Evolutionary conservation across 1,140 invertebrate species (phyloP).

Genomic region (Drosophila subobscura): DNA sequence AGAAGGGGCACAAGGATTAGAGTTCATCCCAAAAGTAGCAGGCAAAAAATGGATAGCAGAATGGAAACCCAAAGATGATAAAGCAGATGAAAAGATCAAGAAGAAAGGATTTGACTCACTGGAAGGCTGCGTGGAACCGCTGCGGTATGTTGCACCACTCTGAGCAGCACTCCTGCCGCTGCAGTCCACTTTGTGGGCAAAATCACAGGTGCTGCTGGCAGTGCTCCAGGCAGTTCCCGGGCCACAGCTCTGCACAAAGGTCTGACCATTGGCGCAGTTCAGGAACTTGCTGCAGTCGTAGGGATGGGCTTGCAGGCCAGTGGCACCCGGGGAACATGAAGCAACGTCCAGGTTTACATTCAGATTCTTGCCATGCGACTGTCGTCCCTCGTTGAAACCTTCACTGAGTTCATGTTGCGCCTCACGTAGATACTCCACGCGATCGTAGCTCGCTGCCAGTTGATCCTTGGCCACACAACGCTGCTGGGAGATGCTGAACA

Average conservation of each 20-base stretch:
- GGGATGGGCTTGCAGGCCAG: constrained; percentile 86
- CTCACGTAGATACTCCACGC: constrained; percentile 52
- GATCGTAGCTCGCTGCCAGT: constrained; percentile 50
- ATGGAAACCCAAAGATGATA: constrained; percentile 17
- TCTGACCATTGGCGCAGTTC: constrained; percentile 86
- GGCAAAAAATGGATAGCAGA: constrained; percentile 10
- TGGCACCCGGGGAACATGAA: constrained; percentile 83
- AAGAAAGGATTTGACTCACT: constrained; percentile 10
- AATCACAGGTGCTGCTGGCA: constrained; percentile 85
- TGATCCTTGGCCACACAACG: constrained; percentile 52
- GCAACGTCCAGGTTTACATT: background rate
- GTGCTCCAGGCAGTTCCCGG: constrained; percentile 88
- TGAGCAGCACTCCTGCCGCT: constrained; percentile 7
- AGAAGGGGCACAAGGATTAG: constrained; percentile 65
- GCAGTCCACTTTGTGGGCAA: constrained; percentile 86
- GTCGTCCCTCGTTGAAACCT: background rate
- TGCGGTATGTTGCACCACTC: background rate
- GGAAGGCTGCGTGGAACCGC: background rate
- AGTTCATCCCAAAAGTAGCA: background rate
- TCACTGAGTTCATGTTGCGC: constrained; percentile 29
- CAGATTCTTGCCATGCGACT: background rate
- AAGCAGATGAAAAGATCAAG: constrained; percentile 44
- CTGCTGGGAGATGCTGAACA: constrained; percentile 67
- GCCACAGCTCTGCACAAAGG: constrained; percentile 87
- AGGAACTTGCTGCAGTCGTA: constrained; percentile 87